phyloP scores from a whole-genome alignment of 1,140 invertebrate species.

The Drosophila subobscura region DNA sequence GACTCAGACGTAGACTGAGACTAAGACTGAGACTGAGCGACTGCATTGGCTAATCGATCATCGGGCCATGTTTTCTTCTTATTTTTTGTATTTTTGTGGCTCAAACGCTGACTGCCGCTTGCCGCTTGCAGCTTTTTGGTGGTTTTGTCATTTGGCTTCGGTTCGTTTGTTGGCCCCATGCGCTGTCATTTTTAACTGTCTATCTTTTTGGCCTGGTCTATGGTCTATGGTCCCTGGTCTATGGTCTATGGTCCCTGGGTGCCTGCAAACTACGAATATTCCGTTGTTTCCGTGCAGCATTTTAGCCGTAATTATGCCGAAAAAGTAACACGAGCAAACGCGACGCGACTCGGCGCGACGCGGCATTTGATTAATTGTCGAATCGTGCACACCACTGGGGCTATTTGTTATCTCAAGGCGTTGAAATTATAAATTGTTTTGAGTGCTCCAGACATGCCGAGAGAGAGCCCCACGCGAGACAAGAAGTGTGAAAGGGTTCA shows the following conservation, averaged over 20 bases:
- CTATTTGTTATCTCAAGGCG: conserved; percentile 82
- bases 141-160: conserved; percentile 57
- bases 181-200: conserved; percentile 79
- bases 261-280: conserved; percentile 24
- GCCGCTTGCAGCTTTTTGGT: conserved; percentile 17
- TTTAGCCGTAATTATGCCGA: conserved; percentile 78
- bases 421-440: conserved; percentile 83
- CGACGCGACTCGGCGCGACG: conserved; percentile 57
- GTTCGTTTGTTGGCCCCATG: conserved; percentile 57
- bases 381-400: conserved; percentile 77
- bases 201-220: conserved; percentile 40
- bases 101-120: conserved; percentile 4
- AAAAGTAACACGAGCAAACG: conserved; percentile 75
- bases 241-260: conserved; percentile 16
- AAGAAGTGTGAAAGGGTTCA: conserved; percentile 74
- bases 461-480: conserved; percentile 50
- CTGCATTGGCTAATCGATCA: conserved; percentile 80
- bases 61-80: conserved; percentile 62
- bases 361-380: conserved; percentile 75
- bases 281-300: conserved; percentile 63
- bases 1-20: background rate
- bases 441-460: conserved; percentile 29
- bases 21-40: conserved; percentile 37
- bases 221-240: conserved; percentile 29
- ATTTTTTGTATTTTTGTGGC: conserved; percentile 13